A percentile compares a stretch with the other conserved stretches of the same genome.
These are phyloP conservation scores for Calycopis cecrops DNA, from an alignment of 1,140 invertebrate species.

Conservation along the genomic window DNA sequence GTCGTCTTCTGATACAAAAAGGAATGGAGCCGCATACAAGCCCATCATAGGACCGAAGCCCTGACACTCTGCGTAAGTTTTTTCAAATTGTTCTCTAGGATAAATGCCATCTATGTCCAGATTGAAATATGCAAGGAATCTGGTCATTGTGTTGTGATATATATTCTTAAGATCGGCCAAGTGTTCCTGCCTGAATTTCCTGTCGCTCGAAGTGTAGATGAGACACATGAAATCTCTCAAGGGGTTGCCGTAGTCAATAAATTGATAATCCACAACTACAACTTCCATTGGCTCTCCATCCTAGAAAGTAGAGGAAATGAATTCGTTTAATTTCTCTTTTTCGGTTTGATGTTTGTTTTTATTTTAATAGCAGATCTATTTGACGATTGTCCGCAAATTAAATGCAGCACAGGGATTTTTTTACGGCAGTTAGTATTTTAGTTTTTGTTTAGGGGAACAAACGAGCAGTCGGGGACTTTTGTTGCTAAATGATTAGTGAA, in stretches of 20 bases:
- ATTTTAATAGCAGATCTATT: too few species aligned
- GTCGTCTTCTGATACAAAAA: constrained; percentile 1
- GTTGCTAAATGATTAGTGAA: too few species aligned
- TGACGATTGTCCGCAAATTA: too few species aligned
- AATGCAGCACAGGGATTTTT: too few species aligned
- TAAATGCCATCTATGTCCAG: constrained; percentile 15
- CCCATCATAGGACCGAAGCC: constrained; percentile 11
- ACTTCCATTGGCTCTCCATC: constrained; percentile 31
- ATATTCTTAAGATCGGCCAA: constrained; percentile 32
- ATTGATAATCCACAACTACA: constrained; percentile 41
- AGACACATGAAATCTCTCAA: constrained; percentile 39
- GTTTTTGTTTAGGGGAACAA: too few species aligned
- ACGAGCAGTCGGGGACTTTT: too few species aligned
- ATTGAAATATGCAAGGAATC: constrained; percentile 31
- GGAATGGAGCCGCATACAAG: not conserved
- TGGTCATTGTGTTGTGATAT: constrained; percentile 28
- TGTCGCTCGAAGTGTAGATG: constrained; percentile 33
- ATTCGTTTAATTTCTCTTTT: too few species aligned
- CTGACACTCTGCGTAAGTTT: constrained; percentile 7
- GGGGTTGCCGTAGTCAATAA: constrained; percentile 36
- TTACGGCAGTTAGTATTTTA: too few species aligned
- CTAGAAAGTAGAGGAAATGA: constrained; percentile 26
- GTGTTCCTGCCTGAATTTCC: constrained; percentile 34
- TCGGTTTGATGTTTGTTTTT: too few species aligned
- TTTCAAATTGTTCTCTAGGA: constrained; percentile 18